Evolutionary conservation across 2,797 vertebrate species (phyloP), one percentile per base, ranked within the genome.

Genomic region (Hybognathus amarus): DNA sequence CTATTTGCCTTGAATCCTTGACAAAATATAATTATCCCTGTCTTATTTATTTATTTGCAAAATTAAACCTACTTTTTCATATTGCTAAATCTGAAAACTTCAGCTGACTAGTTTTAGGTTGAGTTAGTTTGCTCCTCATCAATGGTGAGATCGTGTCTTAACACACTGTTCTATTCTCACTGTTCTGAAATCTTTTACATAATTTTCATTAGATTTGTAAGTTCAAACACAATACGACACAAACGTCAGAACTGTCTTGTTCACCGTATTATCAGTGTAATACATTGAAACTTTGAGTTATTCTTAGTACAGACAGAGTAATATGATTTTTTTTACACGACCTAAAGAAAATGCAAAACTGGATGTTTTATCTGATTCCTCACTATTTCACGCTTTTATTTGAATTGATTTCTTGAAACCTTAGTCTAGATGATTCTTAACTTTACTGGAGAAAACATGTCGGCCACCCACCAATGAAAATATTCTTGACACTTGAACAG

Each of bases 21-120:
- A 45, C 13, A 87, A 45, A 38, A 2, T 73, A 63, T 80, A 73
- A 88, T 82, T 89, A 76, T 85, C 87, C 59, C 17, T 68, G 24
- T 42, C 42, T 45, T 45, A 45, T 45, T 12, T 79, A 33, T 24
- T 83, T 33, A 33, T 79, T 6, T 10, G 63, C 6, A 4, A 71
- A 66, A 11, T 67, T 12, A n/a, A n/a, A 56, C 12, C 33, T 40
- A 3, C 12, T 17, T 36, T 54, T 22, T n/a, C 5, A 20, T 40
- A 8, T 68, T 79, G 40, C 33, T 68, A 40, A 67, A 52, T 67
- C 7, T 52, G 20, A 12, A 7, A 50, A 50, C 27, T 15, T 66
- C 42, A 36, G 11, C 2, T 66, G 36, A 47, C 18, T 22, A 6
- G 22, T 38, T 27, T 76, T 36, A n/a, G 36, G 50, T 24, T 59